These are phyloP conservation scores for Chrysodeixis includens DNA, from an alignment of 2,888 invertebrate genomes.

Conservation along the genomic window DNA sequence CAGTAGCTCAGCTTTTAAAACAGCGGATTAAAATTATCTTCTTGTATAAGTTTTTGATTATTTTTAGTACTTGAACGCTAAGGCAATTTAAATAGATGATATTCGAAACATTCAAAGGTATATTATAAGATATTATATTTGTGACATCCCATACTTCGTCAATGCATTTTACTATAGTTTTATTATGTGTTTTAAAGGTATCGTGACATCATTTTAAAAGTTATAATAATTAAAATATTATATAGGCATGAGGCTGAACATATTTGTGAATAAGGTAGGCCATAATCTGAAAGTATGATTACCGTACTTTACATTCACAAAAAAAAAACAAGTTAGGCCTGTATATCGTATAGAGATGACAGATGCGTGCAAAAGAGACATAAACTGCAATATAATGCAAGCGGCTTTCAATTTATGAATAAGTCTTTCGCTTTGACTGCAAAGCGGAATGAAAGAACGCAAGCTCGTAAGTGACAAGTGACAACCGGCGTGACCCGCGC, in stretches of 20 bases:
- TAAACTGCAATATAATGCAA: slow-evolving; percentile 61
- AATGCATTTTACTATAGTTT: too few species aligned
- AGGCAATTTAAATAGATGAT: too few species aligned
- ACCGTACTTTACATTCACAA: too few species aligned
- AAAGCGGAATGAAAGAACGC: slow-evolving; percentile 54
- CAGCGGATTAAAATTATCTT: background rate
- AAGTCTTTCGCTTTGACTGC: slow-evolving; percentile 53
- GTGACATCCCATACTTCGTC: too few species aligned
- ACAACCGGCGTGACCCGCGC: slow-evolving; percentile 52
- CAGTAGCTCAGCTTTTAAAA: background rate
- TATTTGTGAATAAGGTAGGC: too few species aligned
- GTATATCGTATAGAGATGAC: slow-evolving; percentile 34
- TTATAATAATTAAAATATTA: too few species aligned
- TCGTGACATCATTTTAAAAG: too few species aligned
- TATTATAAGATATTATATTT: too few species aligned
- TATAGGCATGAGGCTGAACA: too few species aligned
- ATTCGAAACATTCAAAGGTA: too few species aligned
- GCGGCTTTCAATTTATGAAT: slow-evolving; percentile 71
- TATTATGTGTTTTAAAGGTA: too few species aligned
- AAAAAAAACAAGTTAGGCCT: slow-evolving; percentile 38
- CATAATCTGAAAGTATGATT: too few species aligned
- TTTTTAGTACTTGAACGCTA: background rate
- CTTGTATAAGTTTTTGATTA: background rate
- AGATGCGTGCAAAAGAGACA: slow-evolving; percentile 42
- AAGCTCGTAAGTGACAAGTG: slow-evolving; percentile 62